Evolutionary conservation across 2,888 invertebrate species (phyloP).

Genomic region (Idaea biselata): DNA sequence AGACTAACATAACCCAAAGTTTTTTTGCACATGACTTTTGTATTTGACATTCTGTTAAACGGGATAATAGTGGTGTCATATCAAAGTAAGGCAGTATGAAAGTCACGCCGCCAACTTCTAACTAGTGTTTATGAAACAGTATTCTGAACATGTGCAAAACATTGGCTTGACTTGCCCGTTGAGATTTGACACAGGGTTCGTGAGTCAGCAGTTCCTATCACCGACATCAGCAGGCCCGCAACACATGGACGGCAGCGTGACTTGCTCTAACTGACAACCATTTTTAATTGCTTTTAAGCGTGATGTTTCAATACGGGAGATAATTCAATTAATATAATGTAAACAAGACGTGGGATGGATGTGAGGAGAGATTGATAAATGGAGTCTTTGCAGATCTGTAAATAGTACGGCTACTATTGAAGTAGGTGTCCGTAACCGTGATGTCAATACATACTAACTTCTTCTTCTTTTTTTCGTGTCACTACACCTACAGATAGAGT

Average conservation of each 20-base stretch:
- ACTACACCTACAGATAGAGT: too few species aligned
- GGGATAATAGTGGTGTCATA: slow-evolving; percentile 3
- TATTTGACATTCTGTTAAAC: slow-evolving; percentile 9
- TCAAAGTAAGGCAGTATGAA: slow-evolving; percentile 1
- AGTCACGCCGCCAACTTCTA: not conserved
- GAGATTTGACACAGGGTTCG: slow-evolving; percentile 74
- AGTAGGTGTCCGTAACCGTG: slow-evolving; percentile 2
- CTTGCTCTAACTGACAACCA: slow-evolving; percentile 60
- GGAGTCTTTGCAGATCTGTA: not conserved
- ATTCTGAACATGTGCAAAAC: slow-evolving; percentile 61
- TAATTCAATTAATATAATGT: slow-evolving; percentile 50
- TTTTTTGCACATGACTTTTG: slow-evolving; percentile 2
- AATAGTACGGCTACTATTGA: not conserved
- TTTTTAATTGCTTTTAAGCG: slow-evolving; percentile 69
- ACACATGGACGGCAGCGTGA: slow-evolving; percentile 67
- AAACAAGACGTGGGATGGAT: slow-evolving; percentile 10
- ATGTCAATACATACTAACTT: too few species aligned
- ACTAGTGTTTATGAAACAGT: slow-evolving; percentile 5
- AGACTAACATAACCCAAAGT: too few species aligned
- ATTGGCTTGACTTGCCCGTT: slow-evolving; percentile 61
- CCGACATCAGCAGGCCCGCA: slow-evolving; percentile 41
- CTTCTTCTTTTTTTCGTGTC: too few species aligned
- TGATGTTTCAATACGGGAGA: slow-evolving; percentile 39
- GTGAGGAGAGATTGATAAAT: slow-evolving; percentile 13
- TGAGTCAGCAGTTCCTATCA: slow-evolving; percentile 57